Base-by-base conservation (phyloP, 2,797 vertebrate species). In the Sandelia bainsii region DNA sequence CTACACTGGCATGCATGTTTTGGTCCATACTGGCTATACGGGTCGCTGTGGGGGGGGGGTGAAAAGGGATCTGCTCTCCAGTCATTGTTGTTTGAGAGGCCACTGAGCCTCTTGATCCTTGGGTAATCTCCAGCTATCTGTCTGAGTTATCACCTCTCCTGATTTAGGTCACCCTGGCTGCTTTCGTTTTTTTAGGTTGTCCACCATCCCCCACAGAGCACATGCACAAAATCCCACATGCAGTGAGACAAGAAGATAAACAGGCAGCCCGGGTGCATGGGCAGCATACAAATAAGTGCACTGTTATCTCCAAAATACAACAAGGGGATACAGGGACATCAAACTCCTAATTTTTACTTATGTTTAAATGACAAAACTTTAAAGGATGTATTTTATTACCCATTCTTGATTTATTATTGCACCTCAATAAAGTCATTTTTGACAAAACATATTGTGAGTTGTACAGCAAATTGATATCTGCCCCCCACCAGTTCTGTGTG, bases 91-190 rank as follows among this genome's bases (percentile, higher is more conserved):
- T 93, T 90, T 90, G 90, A 86, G 90, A 88, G 80, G 80, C 82
- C 86, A 90, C 61, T 84, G 87, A 91, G 89, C 85, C 87, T 90
- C 84, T 90, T 93, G 91, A 93, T 93, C 91, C 92, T 91, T 79
- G 82, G 86, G 78, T 93, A 92, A 93, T 93, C 91, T 91, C 88
- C 77, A 80, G 69, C 87, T 92, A 89, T 91, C 87, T 75, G 84
- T 90, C 89, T 87, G 89, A 90, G 87, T 90, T 93, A 89, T 90
- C 89, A 90, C 91, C 92, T 90, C 89, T 79, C 37, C 76, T 89
- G 83, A 93, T 92, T 91, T 91, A 90, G 91, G 91, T 93, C 92
- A 91, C 75, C 74, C 87, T 82, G 86, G 81, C 81, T 79, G 88
- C 73, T 89, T 90, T 90, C 22, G 4, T 64, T 86, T 89, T 91